Evolutionary conservation across 2,888 invertebrate species (phyloP).

Genomic region (Onthophagus sagittarius): DNA sequence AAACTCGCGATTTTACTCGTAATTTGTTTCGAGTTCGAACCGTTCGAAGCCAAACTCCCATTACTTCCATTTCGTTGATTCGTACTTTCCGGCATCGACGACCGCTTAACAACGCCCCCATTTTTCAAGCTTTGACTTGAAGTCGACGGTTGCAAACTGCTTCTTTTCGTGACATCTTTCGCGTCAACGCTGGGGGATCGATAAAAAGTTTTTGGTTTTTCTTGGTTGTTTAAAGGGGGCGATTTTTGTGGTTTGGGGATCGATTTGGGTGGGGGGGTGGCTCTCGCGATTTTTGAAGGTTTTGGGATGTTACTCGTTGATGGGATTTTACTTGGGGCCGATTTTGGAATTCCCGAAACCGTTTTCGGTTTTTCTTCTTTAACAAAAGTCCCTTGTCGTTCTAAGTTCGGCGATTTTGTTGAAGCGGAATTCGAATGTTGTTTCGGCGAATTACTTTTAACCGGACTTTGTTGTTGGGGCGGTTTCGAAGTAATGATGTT

Average conservation of each 20-base stretch:
- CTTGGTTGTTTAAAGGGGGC: slow-evolving; percentile 23
- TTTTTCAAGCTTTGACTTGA: slow-evolving; percentile 58
- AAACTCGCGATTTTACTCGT: slow-evolving; percentile 77
- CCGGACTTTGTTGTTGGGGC: slow-evolving; percentile 25
- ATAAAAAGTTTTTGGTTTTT: slow-evolving; percentile 35
- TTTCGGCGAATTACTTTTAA: slow-evolving; percentile 13
- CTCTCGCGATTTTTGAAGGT: slow-evolving; percentile 34
- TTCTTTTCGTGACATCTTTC: slow-evolving; percentile 35
- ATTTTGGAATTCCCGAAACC: slow-evolving; percentile 28
- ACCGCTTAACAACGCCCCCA: slow-evolving; percentile 33
- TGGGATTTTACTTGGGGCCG: slow-evolving; percentile 28
- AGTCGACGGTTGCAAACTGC: slow-evolving; percentile 51
- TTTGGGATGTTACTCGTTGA: slow-evolving; percentile 38
- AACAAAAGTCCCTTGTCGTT: slow-evolving; percentile 88
- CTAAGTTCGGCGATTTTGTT: slow-evolving; percentile 43
- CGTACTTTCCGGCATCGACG: slow-evolving; percentile 24
- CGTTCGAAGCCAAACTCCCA: slow-evolving; percentile 55
- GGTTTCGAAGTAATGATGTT: slow-evolving; percentile 7
- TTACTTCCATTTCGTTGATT: slow-evolving; percentile 55
- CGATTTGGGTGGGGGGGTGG: slow-evolving; percentile 41
- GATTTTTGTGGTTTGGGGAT: neutral
- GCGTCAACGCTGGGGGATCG: slow-evolving; percentile 48
- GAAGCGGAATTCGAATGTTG: slow-evolving; percentile 18
- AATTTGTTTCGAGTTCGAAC: slow-evolving; percentile 55
- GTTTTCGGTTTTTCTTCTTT: slow-evolving; percentile 66